Evolutionary conservation across 2,113 vertebrate species (phyloP).

Genomic region (Caranx ignobilis): DNA sequence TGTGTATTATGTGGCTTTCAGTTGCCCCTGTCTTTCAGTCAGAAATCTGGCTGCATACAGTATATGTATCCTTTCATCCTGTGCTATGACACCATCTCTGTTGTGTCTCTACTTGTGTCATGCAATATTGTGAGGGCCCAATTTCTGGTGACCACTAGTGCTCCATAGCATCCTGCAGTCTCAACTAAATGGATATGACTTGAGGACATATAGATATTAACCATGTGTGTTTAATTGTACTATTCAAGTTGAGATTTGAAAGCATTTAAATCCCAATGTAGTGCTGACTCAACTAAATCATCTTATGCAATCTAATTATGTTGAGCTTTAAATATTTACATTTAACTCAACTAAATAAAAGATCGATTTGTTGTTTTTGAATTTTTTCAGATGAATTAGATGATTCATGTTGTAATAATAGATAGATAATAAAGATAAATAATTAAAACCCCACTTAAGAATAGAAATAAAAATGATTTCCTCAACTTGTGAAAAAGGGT

Average conservation of each 20-base stretch:
- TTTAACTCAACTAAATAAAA: not conserved
- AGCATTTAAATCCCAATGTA: not conserved
- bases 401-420: not conserved
- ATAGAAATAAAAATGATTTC: not conserved
- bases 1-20: slow-evolving; percentile 27
- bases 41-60: not conserved
- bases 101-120: slow-evolving; percentile 13
- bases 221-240: not conserved
- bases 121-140: not conserved
- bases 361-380: not conserved
- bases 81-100: not conserved
- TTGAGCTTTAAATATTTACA: not conserved
- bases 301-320: not conserved
- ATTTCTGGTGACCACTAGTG: slow-evolving; percentile 54
- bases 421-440: not conserved
- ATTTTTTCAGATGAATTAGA: not conserved
- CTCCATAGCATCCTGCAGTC: slow-evolving; percentile 41
- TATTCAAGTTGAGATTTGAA: not conserved
- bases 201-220: slow-evolving; percentile 41
- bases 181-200: slow-evolving; percentile 67
- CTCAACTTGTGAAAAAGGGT: not conserved
- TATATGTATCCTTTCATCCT: not conserved
- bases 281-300: not conserved
- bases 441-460: not conserved
- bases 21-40: not conserved